phyloP scores from a whole-genome alignment of 2,888 invertebrate species.

The Lithophane semibrunnea region DNA sequence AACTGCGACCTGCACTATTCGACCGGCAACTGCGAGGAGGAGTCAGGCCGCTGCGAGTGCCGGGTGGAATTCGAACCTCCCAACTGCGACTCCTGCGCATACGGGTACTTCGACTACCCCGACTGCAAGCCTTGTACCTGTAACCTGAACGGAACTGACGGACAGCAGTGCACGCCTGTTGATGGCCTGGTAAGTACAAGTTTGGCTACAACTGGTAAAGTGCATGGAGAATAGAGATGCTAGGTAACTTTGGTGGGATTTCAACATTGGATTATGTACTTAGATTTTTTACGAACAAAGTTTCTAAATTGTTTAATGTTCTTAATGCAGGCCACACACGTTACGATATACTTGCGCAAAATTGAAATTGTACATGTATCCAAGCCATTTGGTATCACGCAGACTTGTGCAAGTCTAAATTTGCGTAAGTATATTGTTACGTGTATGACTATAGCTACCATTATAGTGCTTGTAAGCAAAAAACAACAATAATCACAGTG shows the following conservation, averaged over 20 bases:
- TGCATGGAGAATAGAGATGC: not conserved
- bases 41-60: slow-evolving; percentile 97
- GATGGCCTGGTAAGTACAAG: slow-evolving; percentile 90
- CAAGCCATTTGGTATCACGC: no score
- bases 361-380: no score
- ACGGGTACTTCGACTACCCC: slow-evolving; percentile 98
- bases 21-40: slow-evolving; percentile 98
- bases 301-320: not conserved
- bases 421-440: no score
- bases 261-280: not conserved
- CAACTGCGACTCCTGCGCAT: slow-evolving; percentile 95
- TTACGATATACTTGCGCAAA: no score
- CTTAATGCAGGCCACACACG: no score
- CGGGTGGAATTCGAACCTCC: slow-evolving; percentile 94
- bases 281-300: not conserved
- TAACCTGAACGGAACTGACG: slow-evolving; percentile 96
- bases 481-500: not conserved
- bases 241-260: not conserved
- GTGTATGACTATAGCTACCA: no score
- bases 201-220: not conserved
- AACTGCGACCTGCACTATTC: slow-evolving; percentile 95
- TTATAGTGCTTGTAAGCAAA: not conserved
- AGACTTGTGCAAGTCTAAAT: no score
- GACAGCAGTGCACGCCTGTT: slow-evolving; percentile 95
- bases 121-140: slow-evolving; percentile 98